Conservation (phyloP, 2,888 invertebrate genomes). For the Chelonus formosanus region DNA sequence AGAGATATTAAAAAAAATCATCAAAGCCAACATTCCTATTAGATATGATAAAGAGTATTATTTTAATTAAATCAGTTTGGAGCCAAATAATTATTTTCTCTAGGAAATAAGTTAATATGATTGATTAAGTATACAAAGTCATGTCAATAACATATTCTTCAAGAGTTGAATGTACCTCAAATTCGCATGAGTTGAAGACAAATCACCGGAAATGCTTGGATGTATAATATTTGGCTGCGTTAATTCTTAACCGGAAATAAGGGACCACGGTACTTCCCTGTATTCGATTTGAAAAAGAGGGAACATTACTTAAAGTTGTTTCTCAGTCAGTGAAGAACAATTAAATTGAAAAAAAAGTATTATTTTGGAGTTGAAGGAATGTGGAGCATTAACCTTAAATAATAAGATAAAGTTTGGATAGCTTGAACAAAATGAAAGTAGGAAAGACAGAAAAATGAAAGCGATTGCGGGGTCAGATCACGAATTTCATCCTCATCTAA, state of each 20-base stretch:
- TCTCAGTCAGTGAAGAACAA: not conserved
- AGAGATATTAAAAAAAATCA: too few relatives aligned
- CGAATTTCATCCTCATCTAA: constrained; percentile 56
- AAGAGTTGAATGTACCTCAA: too few relatives aligned
- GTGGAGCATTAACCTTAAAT: too few relatives aligned
- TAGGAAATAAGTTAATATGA: too few relatives aligned
- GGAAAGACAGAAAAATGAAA: constrained; percentile 5
- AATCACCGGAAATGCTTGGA: constrained; percentile 56
- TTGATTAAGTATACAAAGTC: too few relatives aligned
- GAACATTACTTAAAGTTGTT: constrained; percentile 32
- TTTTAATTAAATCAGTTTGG: too few relatives aligned
- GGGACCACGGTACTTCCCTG: constrained; percentile 47
- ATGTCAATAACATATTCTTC: too few relatives aligned
- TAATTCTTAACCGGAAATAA: constrained; percentile 52
- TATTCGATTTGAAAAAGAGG: constrained; percentile 24
- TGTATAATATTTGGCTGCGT: constrained; percentile 53
- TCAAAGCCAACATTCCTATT: too few relatives aligned
- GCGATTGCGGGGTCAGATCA: constrained; percentile 47
- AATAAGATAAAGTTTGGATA: constrained; percentile 18
- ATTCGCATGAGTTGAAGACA: constrained; percentile 1
- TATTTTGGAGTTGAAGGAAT: too few relatives aligned
- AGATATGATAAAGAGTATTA: too few relatives aligned
- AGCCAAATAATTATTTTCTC: too few relatives aligned
- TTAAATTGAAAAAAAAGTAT: too few relatives aligned
- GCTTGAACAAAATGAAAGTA: constrained; percentile 38